Evolutionary conservation across 1,140 invertebrate genomes (phyloP), one percentile per base, ranked within the genome.

Genomic region (Tachypleus tridentatus): DNA sequence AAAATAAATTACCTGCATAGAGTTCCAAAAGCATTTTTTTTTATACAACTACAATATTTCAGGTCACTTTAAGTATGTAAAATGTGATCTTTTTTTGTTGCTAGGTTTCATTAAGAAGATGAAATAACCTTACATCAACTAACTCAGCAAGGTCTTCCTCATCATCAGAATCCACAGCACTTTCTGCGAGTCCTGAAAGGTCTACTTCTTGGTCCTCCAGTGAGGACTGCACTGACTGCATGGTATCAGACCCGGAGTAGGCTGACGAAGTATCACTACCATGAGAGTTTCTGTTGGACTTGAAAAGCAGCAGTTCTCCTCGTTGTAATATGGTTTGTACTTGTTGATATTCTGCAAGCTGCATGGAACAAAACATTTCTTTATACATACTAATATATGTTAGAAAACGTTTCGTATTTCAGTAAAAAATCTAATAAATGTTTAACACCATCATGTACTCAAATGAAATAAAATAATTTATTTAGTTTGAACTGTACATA

Each of bases 171-270:
- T 98, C 96, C 0, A 97, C 94, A 64, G 92, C 86, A 64, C 92
- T 94, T 78, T 98, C 94, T 3, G 92, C 85, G 58, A 97, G 84
- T 51, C 93, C 93, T 48, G 89, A 88, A 9, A 96, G 82, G 77
- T 96, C 94, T 51, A 93, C 86, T 75, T 95, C 92, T 71, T 93
- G 89, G 58, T 77, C 78, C 68, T 80, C 78, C 49, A 79, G 70
- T 3, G 78, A 80, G 11, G 75, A 77, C 75, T 91, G 88, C 62
- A 89, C 87, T 61, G 87, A 90, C 72, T 92, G 92, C 91, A 97
- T 96, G 68, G 93, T 94, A 80, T 97, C 93, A 63, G 91, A 94
- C 51, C 93, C 93, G 72, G 89, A 93, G 77, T 96, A 96, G 56
- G 91, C 93, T 66, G 90, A 93, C 77, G 90, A 94, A 3, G 93